Evolutionary conservation across 2,888 invertebrate species (phyloP), one percentile per base, ranked within the genome.

Genomic region (Argyresthia albistria): DNA sequence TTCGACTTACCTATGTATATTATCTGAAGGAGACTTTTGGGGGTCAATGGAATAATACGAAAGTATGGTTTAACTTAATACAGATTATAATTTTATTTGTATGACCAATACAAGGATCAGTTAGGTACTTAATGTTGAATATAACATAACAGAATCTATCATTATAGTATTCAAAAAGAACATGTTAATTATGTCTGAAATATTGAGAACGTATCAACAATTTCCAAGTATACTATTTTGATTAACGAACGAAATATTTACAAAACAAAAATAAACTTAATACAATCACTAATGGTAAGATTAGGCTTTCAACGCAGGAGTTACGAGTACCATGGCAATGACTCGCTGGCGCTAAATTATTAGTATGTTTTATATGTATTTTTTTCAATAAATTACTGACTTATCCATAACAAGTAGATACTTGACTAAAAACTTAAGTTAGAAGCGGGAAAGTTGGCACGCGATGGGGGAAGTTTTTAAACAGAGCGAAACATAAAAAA

Each of bases 221-320:
- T 47, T 53, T 57, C 51, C 58, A 55, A 48, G 46, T 53, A 53
- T 50, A 55, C 53, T 48, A n/a, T 59, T 62, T 60, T 53, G 61
- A 25, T 4, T 25, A 25, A 63, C 60, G n/a, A n/a, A n/a, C n/a
- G n/a, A 61, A 53, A 48, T 50, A 50, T 12, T 50, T 39, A 39
- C 39, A 39, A 39, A 6, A 50, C 11, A 39, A 37, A n/a, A 42
- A 42, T 15, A 25, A 57, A 54, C 39, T 54, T 42, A 25, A 48
- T 14, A 46, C 42, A 50, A n/a, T 50, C 11, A n/a, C 65, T 68
- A 73, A 63, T 73, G 74, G 76, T 75, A 74, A 73, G 70, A 69
- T 65, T 64, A 61, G 71, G 73, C 71, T 67, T 59, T 59, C 56
- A 58, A 59, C 56, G 60, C 54, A 57, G 57, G 54, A 59, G 58